Conservation (phyloP, 1,140 invertebrate genomes). For the Drosophila pachea region DNA sequence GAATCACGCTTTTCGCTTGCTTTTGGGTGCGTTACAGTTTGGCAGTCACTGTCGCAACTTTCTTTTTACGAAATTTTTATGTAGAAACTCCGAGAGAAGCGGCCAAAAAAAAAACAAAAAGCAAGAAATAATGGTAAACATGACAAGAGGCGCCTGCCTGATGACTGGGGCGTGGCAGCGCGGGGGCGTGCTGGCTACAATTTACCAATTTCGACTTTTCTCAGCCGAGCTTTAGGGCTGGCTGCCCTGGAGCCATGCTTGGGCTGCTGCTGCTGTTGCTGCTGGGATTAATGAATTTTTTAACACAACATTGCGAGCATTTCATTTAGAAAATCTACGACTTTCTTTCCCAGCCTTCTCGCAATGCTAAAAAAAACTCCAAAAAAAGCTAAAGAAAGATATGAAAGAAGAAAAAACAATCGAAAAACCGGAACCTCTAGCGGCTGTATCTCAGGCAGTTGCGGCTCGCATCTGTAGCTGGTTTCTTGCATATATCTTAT, state of each 20-base stretch:
- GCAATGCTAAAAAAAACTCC: background rate
- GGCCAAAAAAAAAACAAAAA: slow-evolving; percentile 19
- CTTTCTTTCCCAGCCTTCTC: slow-evolving; percentile 60
- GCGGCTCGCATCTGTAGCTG: slow-evolving; percentile 33
- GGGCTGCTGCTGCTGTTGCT: slow-evolving; percentile 32
- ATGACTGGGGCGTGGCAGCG: slow-evolving; percentile 30
- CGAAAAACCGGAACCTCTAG: slow-evolving; percentile 64
- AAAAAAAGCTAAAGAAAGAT: slow-evolving; percentile 38
- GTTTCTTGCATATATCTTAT: slow-evolving; percentile 57
- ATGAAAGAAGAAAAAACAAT: slow-evolving; percentile 11
- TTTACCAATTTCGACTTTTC: slow-evolving; percentile 15
- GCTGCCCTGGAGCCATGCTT: slow-evolving; percentile 26
- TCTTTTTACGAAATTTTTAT: slow-evolving; percentile 74
- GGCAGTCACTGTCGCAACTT: slow-evolving; percentile 65
- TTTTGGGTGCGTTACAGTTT: slow-evolving; percentile 68
- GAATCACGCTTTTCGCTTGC: slow-evolving; percentile 47
- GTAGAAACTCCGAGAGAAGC: slow-evolving; percentile 54
- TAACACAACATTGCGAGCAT: slow-evolving; percentile 64
- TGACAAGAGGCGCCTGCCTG: background rate
- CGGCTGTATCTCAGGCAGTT: slow-evolving; percentile 33
- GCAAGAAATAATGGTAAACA: slow-evolving; percentile 5
- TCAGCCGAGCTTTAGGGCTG: slow-evolving; percentile 15
- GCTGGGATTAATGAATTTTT: slow-evolving; percentile 59
- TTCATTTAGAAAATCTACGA: slow-evolving; percentile 63
- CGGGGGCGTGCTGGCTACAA: slow-evolving; percentile 64